phyloP scores from a whole-genome alignment of 2,888 invertebrate species.

The Chymomyza amoena region DNA sequence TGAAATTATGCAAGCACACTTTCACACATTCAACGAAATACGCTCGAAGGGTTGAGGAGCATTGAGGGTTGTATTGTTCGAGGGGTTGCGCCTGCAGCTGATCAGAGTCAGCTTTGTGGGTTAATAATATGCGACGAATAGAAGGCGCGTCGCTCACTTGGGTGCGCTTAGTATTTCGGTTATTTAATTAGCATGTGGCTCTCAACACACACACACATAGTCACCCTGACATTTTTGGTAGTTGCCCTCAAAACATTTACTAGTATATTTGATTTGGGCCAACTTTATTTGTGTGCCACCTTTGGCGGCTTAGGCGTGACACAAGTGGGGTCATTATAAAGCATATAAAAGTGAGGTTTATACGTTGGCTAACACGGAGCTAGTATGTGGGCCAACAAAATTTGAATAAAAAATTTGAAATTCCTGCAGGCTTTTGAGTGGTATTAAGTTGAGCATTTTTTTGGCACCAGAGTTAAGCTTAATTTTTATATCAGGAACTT shows the following conservation, averaged over 20 bases:
- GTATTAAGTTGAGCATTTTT: too few relatives aligned
- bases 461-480: too few relatives aligned
- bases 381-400: too few relatives aligned
- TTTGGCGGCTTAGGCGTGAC: neutral
- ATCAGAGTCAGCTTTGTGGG: slow-evolving; percentile 38
- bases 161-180: slow-evolving; percentile 39
- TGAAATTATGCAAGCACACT: slow-evolving; percentile 72
- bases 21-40: slow-evolving; percentile 55
- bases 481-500: too few relatives aligned
- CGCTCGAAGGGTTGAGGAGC: neutral
- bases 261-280: slow-evolving; percentile 9
- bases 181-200: slow-evolving; percentile 56
- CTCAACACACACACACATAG: too few relatives aligned
- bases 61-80: neutral
- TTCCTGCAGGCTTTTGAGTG: too few relatives aligned
- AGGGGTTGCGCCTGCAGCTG: neutral
- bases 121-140: slow-evolving; percentile 59
- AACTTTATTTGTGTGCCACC: neutral
- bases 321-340: neutral
- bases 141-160: slow-evolving; percentile 24
- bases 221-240: slow-evolving; percentile 14
- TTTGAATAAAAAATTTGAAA: too few relatives aligned
- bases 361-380: neutral
- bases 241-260: neutral
- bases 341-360: neutral